Percentiles rank a stretch among this genome's conserved stretches.
Evolutionary conservation across 1,140 invertebrate species (phyloP).

Genomic region (Drosophila obscura): DNA sequence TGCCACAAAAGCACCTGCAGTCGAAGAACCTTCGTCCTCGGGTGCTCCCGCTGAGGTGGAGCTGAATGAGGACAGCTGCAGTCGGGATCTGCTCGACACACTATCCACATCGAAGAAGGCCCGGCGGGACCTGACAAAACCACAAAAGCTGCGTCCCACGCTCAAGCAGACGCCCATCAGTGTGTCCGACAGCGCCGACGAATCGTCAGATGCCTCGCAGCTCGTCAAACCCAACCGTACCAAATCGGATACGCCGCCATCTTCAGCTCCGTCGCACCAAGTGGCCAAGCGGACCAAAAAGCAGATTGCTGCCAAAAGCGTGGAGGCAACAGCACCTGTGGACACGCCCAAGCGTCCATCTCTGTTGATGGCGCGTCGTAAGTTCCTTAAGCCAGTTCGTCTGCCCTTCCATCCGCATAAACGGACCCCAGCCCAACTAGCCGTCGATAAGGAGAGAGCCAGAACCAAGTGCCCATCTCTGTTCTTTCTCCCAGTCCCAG

Average conservation of each 20-base stretch:
- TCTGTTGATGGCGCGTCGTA: constrained; percentile 22
- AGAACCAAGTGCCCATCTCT: constrained; percentile 23
- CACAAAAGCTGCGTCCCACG: constrained; percentile 48
- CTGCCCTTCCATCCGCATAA: constrained; percentile 48
- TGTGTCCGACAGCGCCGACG: constrained; percentile 37
- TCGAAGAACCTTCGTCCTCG: too few relatives aligned
- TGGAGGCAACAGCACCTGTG: background rate
- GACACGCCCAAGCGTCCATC: too few relatives aligned
- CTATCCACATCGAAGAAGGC: constrained; percentile 69
- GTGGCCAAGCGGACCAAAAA: constrained; percentile 70
- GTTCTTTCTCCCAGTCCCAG: constrained; percentile 24
- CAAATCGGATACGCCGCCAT: constrained; percentile 26
- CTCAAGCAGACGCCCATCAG: constrained; percentile 41
- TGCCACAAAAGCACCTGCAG: too few relatives aligned
- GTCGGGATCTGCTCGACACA: constrained; percentile 60
- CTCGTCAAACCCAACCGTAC: constrained; percentile 43
- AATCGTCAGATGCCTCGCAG: constrained; percentile 52
- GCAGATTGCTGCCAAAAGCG: constrained; percentile 33
- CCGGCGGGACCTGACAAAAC: constrained; percentile 57
- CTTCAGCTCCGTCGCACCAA: background rate
- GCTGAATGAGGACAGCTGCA: constrained; percentile 67
- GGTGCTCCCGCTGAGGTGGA: constrained; percentile 6
- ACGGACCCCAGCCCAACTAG: constrained; percentile 21
- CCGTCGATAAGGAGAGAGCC: background rate
- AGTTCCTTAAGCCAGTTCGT: constrained; percentile 29